A percentile compares a stretch with the other conserved stretches of the same genome.
These are phyloP conservation scores for Potamilus streckersoni DNA, from an alignment of 1,140 invertebrate species.

Conservation along the genomic window DNA sequence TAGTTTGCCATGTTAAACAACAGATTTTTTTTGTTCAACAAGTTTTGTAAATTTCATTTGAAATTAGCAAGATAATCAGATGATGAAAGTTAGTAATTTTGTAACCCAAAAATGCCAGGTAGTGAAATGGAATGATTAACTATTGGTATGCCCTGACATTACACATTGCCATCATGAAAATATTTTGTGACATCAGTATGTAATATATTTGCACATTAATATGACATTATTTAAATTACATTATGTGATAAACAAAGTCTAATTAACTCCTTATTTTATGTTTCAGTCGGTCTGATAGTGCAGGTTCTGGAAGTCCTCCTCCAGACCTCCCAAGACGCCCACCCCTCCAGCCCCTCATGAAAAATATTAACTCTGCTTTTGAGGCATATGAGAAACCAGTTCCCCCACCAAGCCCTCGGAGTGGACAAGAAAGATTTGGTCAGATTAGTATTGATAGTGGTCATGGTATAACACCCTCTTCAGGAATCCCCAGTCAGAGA, in stretches of 20 bases:
- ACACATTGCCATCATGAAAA: no score
- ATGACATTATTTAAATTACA: no score
- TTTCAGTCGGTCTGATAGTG: constrained; percentile 37
- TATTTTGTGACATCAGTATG: no score
- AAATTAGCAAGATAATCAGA: no score
- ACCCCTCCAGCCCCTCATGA: constrained; percentile 39
- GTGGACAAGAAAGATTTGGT: constrained; percentile 17
- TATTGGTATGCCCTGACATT: no score
- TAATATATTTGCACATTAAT: no score
- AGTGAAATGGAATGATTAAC: no score
- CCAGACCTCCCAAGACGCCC: constrained; percentile 34
- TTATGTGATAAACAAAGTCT: background rate
- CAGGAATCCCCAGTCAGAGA: background rate
- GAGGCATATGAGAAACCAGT: constrained; percentile 52
- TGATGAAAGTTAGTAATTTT: no score
- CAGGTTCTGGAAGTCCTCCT: constrained; percentile 35
- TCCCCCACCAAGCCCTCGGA: constrained; percentile 27
- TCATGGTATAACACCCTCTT: background rate
- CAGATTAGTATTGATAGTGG: constrained; percentile 8
- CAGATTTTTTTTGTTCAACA: no score
- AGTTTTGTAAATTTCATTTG: no score
- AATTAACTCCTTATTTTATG: constrained; percentile 9
- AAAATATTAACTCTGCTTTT: constrained; percentile 47
- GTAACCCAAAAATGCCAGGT: no score
- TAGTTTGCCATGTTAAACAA: no score